Evolutionary conservation across 2,113 vertebrate species (phyloP).

Genomic region (Sisor rabdophorus): DNA sequence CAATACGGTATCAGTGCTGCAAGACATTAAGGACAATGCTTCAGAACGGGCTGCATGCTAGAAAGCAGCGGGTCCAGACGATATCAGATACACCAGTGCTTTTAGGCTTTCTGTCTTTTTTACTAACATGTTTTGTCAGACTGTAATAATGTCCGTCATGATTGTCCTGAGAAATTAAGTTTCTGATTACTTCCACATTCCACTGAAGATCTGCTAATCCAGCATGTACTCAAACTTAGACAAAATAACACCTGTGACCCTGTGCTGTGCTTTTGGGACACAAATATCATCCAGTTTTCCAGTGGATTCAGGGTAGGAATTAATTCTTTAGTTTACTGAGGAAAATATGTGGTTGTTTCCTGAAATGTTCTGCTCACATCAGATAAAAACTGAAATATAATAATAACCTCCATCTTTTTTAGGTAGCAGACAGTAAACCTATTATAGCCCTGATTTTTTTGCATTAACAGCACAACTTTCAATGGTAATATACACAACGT

Average conservation of each 20-base stretch:
- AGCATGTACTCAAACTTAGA: not conserved
- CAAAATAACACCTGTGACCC: constrained; percentile 16
- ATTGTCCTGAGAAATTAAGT: constrained; percentile 13
- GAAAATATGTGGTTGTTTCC: not conserved
- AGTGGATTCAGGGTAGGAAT: not conserved
- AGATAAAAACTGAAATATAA: not conserved
- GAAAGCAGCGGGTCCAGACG: not conserved
- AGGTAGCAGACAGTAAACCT: not conserved
- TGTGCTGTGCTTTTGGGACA: not conserved
- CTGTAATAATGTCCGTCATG: constrained; percentile 1
- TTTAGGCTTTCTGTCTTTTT: not conserved
- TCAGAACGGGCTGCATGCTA: constrained; percentile 3
- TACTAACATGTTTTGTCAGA: constrained; percentile 5
- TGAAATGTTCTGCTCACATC: not conserved
- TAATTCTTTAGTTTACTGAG: not conserved
- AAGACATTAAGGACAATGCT: constrained; percentile 20
- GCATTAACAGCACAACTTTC: not conserved
- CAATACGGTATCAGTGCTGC: constrained; percentile 34
- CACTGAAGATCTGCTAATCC: constrained; percentile 17
- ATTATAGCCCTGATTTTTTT: not conserved
- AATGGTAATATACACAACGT: not conserved
- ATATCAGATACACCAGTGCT: not conserved
- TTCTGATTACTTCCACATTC: constrained; percentile 19
- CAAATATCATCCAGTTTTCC: not conserved
- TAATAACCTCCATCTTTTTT: not conserved